Base-by-base conservation (phyloP, 2,888 invertebrate species). In the Meliscaeva auricollis region DNA sequence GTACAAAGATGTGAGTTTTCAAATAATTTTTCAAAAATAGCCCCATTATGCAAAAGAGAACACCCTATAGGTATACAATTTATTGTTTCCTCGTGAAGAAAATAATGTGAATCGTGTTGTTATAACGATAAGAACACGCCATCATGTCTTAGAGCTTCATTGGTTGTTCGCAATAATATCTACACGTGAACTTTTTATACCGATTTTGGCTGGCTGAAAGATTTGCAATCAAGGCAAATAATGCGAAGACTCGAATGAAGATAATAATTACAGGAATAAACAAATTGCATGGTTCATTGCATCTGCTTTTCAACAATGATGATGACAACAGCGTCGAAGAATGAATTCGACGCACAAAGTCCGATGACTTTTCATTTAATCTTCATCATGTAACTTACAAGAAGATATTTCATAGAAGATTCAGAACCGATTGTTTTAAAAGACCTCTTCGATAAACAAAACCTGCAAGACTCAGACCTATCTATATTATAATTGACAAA, bases 231-330 rank as follows among this genome's bases (percentile, higher is more conserved):
- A 82, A 78, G 74, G 73, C 78, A 74, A 69, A 77, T 82, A 62
- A 77, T 82, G 77, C 77, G 62, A 82, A 50, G 68, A 73, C 66
- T 72, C 56, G 69, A 74, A 41, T 73, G 64, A 58, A 56, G 79
- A 64, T 74, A 62, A 74, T 83, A 74, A 83, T 79, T 74, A 79
- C 56, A 26, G 41, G 79, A 78, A 74, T 74, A 83, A 78, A 83
- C 83, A 83, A 83, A 83, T 83, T 83, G 78, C 79, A 78, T 64
- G 74, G 78, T 78, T 73, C 74, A 83, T 73, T 78, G 83, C 78
- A 78, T 73, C 69, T 79, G 69, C 82, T 60, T 68, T 68, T 60
- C n/a, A 73, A 73, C 78, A 20, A 64, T 44, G 62, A 50, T 32
- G 38, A 38, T 20, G 56, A 50, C 48, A 35, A 13, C 38, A 38